Conservation (phyloP, 2,797 vertebrate species). For the Cyclopterus lumpus region DNA sequence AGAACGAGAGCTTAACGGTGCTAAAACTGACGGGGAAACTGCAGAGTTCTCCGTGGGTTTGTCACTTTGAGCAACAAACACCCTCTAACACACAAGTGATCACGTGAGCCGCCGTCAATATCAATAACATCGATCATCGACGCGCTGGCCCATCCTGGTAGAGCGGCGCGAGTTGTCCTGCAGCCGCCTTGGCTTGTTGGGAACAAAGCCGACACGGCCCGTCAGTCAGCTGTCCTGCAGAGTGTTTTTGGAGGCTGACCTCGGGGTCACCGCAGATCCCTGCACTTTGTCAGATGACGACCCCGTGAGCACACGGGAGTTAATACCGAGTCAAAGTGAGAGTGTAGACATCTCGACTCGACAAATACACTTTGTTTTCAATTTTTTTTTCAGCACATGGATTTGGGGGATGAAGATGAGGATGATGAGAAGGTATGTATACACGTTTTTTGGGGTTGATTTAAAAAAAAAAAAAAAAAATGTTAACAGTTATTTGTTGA, state of each 20-base stretch:
- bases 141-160: background rate
- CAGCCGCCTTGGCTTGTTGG: background rate
- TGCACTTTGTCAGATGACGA: conserved; percentile 28
- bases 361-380: background rate
- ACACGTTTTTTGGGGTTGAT: conserved; percentile 1
- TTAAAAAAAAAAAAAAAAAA: too few species aligned
- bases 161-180: background rate
- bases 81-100: background rate
- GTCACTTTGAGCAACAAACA: background rate
- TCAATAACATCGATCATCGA: background rate
- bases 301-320: background rate
- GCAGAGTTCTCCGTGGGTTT: background rate
- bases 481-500: conserved; percentile 16
- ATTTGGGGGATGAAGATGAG: conserved; percentile 91
- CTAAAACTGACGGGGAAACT: background rate
- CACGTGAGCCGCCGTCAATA: background rate
- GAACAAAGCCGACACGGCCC: background rate
- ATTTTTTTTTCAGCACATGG: conserved; percentile 84
- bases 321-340: conserved; percentile 9
- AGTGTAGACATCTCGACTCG: conserved; percentile 9
- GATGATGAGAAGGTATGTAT: conserved; percentile 92
- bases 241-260: conserved; percentile 38
- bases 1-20: background rate
- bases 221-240: conserved; percentile 29
- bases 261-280: conserved; percentile 43